Evolutionary conservation across 1,140 invertebrate genomes (phyloP), one percentile per base, ranked within the genome.

Genomic region (Trichonephila inaurata): DNA sequence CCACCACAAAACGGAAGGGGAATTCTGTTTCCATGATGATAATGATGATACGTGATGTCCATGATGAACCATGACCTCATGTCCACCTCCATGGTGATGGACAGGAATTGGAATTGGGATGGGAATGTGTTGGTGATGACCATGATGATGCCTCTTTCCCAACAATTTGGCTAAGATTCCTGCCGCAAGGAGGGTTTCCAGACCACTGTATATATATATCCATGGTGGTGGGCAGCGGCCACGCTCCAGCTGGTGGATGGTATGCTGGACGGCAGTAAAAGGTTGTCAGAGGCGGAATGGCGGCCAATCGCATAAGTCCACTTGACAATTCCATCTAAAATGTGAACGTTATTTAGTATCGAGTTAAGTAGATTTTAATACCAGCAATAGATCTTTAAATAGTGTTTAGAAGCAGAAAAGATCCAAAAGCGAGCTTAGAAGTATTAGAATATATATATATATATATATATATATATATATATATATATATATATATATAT

Each of bases 141-240:
- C 28, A 0, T 28, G 21, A 18, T 82, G 72, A 61, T 85, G 81
- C 7, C 86, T 64, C 28, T 60, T 93, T 4, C 40, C 24, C 19
- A 93, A 28, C n/a, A 93, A 16, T 40, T 93, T 93, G 14, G 91
- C 91, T 5, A 93, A 28, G 10, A 93, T 88, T 40, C 91, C 91
- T 14, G 91, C 85, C 1, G 85, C 85, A 12, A 93, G 91, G 14
- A 88, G 40, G 16, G 91, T 81, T 40, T 93, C 83, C 0, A 93
- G 7, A 21, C 85, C 91, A 28, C 89, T 60, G 1, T 66, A n/a
- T n/a, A n/a, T n/a, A n/a, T n/a, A n/a, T n/a, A n/a, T 10, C 64
- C 60, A 19, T 51, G 44, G 62, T 88, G 91, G 16, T 62, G 44
- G 7, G 69, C 89, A 51, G 44, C 12, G 4, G 60, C 19, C 10